phyloP scores from a whole-genome alignment of 2,888 invertebrate genomes.

The Piscicola geometra region DNA sequence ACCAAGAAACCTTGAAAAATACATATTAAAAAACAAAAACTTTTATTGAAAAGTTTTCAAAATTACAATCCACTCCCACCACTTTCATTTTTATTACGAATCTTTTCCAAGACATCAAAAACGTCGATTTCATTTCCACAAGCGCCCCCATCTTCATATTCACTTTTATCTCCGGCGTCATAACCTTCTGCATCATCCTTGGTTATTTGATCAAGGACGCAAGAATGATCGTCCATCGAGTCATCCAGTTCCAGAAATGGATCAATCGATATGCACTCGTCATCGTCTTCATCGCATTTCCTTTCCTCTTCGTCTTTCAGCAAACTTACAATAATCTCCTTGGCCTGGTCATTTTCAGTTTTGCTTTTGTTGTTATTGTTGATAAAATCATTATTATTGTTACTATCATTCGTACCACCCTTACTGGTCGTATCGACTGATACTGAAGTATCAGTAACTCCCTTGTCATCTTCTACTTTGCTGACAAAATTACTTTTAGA shows the following conservation, averaged over 20 bases:
- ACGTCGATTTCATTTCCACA: too few relatives aligned
- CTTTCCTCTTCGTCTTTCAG: background rate
- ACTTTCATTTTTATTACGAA: too few relatives aligned
- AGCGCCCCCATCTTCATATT: too few relatives aligned
- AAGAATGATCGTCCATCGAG: conserved; percentile 12
- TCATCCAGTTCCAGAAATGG: conserved; percentile 28
- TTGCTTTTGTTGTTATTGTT: background rate
- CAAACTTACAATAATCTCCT: background rate
- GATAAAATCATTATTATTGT: background rate
- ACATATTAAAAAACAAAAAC: too few relatives aligned
- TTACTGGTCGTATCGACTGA: background rate
- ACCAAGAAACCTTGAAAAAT: too few relatives aligned
- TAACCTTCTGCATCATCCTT: background rate
- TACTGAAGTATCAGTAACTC: too few relatives aligned
- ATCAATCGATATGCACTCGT: background rate
- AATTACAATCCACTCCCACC: too few relatives aligned
- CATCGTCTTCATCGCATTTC: background rate
- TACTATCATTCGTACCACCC: background rate
- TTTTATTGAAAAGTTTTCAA: too few relatives aligned
- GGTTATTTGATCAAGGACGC: background rate
- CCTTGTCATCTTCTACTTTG: too few relatives aligned
- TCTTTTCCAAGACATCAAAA: too few relatives aligned
- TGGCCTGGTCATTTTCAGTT: background rate
- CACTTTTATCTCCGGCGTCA: background rate
- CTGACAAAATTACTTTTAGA: background rate